Evolutionary conservation across 2,888 invertebrate species (phyloP).

Genomic region (Eustalomyia histrio): DNA sequence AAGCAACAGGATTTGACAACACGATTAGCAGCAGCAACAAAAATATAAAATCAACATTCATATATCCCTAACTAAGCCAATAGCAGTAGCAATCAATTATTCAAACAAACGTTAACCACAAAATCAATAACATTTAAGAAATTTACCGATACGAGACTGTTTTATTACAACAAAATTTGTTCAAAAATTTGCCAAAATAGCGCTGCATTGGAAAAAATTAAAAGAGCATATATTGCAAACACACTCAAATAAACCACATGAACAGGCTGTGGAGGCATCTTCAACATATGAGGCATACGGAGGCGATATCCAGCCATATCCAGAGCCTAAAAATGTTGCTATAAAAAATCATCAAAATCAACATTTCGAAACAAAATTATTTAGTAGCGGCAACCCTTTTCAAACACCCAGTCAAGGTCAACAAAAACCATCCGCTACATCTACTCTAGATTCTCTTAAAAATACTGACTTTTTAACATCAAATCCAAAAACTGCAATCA

Average conservation of each 20-base stretch:
- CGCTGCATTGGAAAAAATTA: slow-evolving; percentile 68
- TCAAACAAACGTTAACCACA: background rate
- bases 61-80: background rate
- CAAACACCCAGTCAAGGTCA: slow-evolving; percentile 25
- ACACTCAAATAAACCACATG: slow-evolving; percentile 59
- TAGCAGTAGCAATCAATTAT: background rate
- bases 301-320: slow-evolving; percentile 56
- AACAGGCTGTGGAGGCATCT: slow-evolving; percentile 54
- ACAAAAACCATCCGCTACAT: slow-evolving; percentile 20
- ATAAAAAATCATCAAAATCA: slow-evolving; percentile 53
- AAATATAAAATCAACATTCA: background rate
- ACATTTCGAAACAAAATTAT: slow-evolving; percentile 28
- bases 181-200: slow-evolving; percentile 67
- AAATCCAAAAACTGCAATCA: slow-evolving; percentile 61
- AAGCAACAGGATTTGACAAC: background rate
- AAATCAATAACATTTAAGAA: background rate
- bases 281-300: slow-evolving; percentile 59
- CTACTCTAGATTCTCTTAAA: slow-evolving; percentile 29
- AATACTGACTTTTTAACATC: slow-evolving; percentile 42
- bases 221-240: slow-evolving; percentile 68
- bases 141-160: background rate
- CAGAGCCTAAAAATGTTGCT: slow-evolving; percentile 57
- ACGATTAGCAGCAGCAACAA: background rate
- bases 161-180: background rate
- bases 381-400: slow-evolving; percentile 24